Conservation (phyloP, 2,888 invertebrate species). For the Incurvaria masculella region DNA sequence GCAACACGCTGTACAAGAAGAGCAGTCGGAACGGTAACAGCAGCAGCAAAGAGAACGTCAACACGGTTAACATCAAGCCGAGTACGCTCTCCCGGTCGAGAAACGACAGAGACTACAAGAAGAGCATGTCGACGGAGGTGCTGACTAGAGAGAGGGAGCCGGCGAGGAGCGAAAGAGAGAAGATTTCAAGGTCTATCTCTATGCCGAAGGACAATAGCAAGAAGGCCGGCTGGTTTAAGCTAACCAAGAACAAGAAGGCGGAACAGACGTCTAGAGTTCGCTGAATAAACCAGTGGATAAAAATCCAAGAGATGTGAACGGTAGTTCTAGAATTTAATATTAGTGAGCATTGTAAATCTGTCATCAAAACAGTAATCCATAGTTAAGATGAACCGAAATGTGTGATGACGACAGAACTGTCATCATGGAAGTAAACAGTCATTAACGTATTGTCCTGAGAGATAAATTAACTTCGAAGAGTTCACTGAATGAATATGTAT, state of each 20-base stretch:
- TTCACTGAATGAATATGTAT: too few species aligned
- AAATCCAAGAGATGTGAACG: too few species aligned
- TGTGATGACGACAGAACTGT: too few species aligned
- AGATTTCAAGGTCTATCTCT: slow-evolving; percentile 62
- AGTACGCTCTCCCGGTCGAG: slow-evolving; percentile 38
- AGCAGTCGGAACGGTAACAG: slow-evolving; percentile 38
- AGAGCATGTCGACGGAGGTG: slow-evolving; percentile 62
- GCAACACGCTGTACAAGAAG: slow-evolving; percentile 40
- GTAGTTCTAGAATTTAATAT: too few species aligned
- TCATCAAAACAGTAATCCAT: too few species aligned
- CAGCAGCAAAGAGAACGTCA: slow-evolving; percentile 21
- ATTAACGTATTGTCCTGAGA: too few species aligned
- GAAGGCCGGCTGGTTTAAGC: slow-evolving; percentile 71
- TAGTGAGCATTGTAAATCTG: too few species aligned
- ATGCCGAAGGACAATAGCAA: slow-evolving; percentile 71
- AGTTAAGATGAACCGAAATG: too few species aligned
- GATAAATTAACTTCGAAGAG: too few species aligned
- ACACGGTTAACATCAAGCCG: slow-evolving; percentile 19
- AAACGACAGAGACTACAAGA: slow-evolving; percentile 42
- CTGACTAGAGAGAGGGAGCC: slow-evolving; percentile 43
- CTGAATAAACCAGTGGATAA: too few species aligned
- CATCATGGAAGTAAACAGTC: too few species aligned
- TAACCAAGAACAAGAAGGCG: slow-evolving; percentile 46
- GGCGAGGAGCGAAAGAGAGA: slow-evolving; percentile 37
- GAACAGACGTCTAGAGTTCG: slow-evolving; percentile 44